Percentiles rank a stretch among this genome's conserved stretches.
phyloP scores from a whole-genome alignment of 1,140 invertebrate species.

The Panagrolaimus sp. region DNA sequence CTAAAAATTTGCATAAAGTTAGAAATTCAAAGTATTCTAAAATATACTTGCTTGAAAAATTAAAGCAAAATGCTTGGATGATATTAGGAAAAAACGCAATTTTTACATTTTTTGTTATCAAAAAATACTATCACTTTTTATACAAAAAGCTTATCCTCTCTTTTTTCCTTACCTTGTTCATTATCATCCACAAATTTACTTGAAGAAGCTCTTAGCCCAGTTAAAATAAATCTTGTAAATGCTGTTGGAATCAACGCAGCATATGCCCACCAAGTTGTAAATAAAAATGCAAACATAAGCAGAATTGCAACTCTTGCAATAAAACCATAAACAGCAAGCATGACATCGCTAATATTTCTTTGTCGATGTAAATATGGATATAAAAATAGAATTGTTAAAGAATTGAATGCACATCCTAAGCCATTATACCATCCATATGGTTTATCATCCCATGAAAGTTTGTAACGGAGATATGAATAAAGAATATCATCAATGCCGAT shows the following conservation, averaged over 20 bases:
- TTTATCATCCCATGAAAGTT: conserved; percentile 37
- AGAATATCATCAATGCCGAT: conserved; percentile 38
- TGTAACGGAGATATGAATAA: conserved; percentile 44
- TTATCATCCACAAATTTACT: conserved; percentile 33
- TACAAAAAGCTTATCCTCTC: no score
- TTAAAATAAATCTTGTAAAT: conserved; percentile 47
- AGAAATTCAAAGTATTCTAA: no score
- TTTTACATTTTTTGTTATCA: no score
- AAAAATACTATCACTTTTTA: no score
- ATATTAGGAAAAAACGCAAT: no score
- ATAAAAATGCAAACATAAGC: conserved; percentile 38
- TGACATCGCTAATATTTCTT: conserved; percentile 26
- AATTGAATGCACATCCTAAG: conserved; percentile 23
- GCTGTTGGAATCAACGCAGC: conserved; percentile 26
- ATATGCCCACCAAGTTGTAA: conserved; percentile 25
- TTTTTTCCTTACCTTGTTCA: conserved; percentile 35
- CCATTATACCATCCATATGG: conserved; percentile 44
- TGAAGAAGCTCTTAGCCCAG: conserved; percentile 43
- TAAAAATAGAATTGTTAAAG: conserved; percentile 27
- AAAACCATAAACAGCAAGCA: conserved; percentile 37
- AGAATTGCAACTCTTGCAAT: conserved; percentile 41
- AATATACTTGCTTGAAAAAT: no score
- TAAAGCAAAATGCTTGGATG: no score
- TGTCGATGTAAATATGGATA: conserved; percentile 36
- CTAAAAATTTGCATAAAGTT: no score